Conservation (phyloP, 35 echinoderm and acorn worm genomes). For the Apostichopus californicus region DNA sequence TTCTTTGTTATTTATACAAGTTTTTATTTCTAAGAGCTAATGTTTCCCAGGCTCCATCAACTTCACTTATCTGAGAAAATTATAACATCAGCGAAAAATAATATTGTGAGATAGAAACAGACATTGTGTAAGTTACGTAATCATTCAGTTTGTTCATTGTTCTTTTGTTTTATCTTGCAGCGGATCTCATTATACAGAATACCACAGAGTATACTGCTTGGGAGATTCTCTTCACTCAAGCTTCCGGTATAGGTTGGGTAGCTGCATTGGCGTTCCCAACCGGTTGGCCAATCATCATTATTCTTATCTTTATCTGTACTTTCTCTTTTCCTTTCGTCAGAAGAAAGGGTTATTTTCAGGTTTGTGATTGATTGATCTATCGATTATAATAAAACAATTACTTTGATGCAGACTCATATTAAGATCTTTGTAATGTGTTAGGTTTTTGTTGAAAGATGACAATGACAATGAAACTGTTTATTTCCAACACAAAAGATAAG, state of each 20-base stretch:
- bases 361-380: not conserved
- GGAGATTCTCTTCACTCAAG: constrained; percentile 66
- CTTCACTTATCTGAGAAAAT: too few species aligned
- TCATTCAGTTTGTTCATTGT: too few species aligned
- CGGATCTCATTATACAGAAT: constrained; percentile 16
- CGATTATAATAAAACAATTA: not conserved
- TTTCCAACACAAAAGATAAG: too few species aligned
- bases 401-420: not conserved
- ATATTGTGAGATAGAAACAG: too few species aligned
- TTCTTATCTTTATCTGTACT: constrained; percentile 75
- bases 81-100: too few species aligned
- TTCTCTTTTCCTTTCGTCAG: constrained; percentile 84
- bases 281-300: constrained; percentile 47
- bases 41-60: too few species aligned
- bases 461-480: too few species aligned
- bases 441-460: too few species aligned
- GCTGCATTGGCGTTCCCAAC: constrained; percentile 66
- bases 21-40: too few species aligned
- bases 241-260: constrained; percentile 75
- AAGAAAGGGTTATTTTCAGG: constrained; percentile 90
- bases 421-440: not conserved
- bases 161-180: not conserved
- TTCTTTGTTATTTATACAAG: too few species aligned
- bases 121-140: too few species aligned
- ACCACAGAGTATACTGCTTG: constrained; percentile 42